Percentiles rank a stretch among this genome's conserved stretches.
Evolutionary conservation across 2,797 vertebrate genomes (phyloP).

Genomic region (Sebastes hubbsi): DNA sequence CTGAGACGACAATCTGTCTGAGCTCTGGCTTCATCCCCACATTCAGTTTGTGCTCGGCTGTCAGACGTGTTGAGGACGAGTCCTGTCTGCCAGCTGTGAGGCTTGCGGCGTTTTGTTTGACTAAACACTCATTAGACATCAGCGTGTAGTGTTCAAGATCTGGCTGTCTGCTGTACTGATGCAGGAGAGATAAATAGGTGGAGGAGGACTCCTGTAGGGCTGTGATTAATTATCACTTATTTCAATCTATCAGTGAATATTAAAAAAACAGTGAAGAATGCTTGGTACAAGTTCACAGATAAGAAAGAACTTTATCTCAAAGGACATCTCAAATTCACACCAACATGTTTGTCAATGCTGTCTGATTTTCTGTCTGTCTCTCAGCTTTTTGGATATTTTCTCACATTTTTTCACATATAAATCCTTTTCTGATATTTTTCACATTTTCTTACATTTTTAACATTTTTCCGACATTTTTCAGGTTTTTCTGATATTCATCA

Average conservation of each 20-base stretch:
- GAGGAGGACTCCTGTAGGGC: background rate
- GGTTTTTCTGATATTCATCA: too few species aligned
- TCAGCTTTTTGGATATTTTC: too few species aligned
- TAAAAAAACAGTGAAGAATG: background rate
- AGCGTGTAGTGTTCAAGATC: background rate
- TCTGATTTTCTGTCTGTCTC: too few species aligned
- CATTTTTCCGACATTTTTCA: too few species aligned
- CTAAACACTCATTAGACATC: constrained; percentile 9
- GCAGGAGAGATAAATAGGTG: background rate
- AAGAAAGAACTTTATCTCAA: background rate
- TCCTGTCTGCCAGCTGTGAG: constrained; percentile 18
- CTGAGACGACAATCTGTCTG: constrained; percentile 1
- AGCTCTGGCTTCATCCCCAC: constrained; percentile 3
- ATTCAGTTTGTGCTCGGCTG: constrained; percentile 1
- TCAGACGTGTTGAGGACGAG: background rate
- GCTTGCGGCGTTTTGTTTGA: constrained; percentile 7
- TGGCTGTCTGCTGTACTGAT: background rate
- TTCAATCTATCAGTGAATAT: background rate
- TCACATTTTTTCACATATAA: too few species aligned
- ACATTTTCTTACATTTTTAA: too few species aligned
- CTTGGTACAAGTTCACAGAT: background rate
- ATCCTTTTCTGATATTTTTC: too few species aligned
- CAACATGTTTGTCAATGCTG: background rate
- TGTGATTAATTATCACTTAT: background rate
- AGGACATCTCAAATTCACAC: background rate